Evolutionary conservation across 2,888 invertebrate genomes (phyloP), one percentile per base, ranked within the genome.

Genomic region (Parnassius orleans): DNA sequence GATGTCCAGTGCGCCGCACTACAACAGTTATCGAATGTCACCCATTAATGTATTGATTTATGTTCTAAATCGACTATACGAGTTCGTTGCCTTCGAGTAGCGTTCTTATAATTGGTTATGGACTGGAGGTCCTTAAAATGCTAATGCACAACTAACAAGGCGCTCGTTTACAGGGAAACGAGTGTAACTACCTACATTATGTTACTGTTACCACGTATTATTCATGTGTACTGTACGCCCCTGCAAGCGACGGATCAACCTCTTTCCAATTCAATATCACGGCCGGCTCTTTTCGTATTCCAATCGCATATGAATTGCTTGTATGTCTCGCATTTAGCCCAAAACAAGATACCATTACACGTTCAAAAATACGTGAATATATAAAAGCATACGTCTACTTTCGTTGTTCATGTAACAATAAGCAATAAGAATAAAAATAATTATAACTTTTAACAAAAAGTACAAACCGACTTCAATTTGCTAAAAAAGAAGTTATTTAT

Each of bases 41-140:
- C 71, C 69, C 72, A 70, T 77, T 83, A 81, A 84, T 79, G 74
- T 77, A 72, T 79, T 84, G 84, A 84, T 84, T 85, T 83, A 85
- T 83, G 76, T 66, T 69, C 66, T 70, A 70, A 67, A 68, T 67
- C 65, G 70, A 70, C 65, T 63, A 57, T 56, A 56, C 33, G 33
- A 33, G 33, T 50, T 62, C 54, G 53, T 78, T 73, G 78, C 69
- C 67, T 66, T 56, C 15, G 48, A 46, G 65, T 66, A 67, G 68
- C 71, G 69, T 69, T 71, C 71, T 76, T 72, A 75, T 77, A 74
- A 73, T 73, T 69, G 71, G 73, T 70, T 69, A 64, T 74, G 68
- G 72, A 72, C 73, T 68, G 65, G 60, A 66, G 67, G 70, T 75
- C 77, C 75, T 78, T 78, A 72, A 77, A 77, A 60, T 77, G 75